phyloP scores from a whole-genome alignment of 1,140 invertebrate species.

The Copidosoma floridanum region DNA sequence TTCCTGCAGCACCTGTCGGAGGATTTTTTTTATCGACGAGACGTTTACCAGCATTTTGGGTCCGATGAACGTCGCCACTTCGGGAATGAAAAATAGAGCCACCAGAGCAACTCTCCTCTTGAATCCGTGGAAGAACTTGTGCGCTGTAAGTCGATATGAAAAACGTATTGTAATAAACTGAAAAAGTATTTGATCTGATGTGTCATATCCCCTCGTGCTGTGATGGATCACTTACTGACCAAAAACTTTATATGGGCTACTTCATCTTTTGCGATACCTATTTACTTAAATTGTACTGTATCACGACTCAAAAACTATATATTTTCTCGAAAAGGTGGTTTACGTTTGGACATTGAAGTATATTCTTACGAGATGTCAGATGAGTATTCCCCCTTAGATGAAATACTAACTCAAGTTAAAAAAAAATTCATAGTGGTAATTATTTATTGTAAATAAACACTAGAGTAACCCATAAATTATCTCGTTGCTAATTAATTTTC shows the following conservation, averaged over 20 bases:
- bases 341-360: too few species aligned
- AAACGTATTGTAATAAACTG: background rate
- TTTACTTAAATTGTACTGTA: background rate
- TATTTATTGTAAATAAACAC: too few species aligned
- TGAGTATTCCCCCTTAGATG: too few species aligned
- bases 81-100: slow-evolving; percentile 44
- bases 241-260: background rate
- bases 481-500: too few species aligned
- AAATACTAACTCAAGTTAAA: too few species aligned
- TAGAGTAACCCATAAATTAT: too few species aligned
- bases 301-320: background rate
- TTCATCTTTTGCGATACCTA: background rate
- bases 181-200: background rate
- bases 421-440: too few species aligned
- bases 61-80: slow-evolving; percentile 38
- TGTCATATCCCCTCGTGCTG: background rate
- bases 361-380: too few species aligned
- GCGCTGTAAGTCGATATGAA: slow-evolving; percentile 28
- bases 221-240: background rate
- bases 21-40: slow-evolving; percentile 39
- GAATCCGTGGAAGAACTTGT: slow-evolving; percentile 42
- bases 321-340: too few species aligned
- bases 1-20: slow-evolving; percentile 42
- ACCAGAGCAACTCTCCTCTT: slow-evolving; percentile 48
- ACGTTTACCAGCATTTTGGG: slow-evolving; percentile 35